Conservation (phyloP, 2,113 vertebrate species). For the Choloepus hoffmanni region DNA sequence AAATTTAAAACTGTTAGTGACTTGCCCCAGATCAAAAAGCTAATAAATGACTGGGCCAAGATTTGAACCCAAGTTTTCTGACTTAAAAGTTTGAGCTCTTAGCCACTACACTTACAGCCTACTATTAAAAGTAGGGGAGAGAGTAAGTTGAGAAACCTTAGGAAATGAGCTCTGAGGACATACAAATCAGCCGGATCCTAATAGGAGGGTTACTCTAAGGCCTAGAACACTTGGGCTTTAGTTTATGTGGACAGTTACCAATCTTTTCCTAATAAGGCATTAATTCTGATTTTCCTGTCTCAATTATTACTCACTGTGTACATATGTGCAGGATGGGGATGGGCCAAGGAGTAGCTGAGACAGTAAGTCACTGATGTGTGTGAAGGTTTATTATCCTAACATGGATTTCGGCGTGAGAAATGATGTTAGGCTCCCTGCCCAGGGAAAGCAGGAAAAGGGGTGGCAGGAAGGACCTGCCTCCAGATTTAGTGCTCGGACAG, state of each 20-base stretch:
- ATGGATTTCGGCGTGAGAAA: background rate
- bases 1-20: background rate
- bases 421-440: background rate
- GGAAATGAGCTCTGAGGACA: background rate
- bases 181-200: background rate
- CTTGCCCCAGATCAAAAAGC: background rate
- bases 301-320: background rate
- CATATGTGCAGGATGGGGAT: background rate
- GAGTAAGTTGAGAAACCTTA: background rate
- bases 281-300: background rate
- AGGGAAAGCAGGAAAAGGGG: background rate
- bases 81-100: background rate
- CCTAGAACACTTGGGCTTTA: background rate
- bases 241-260: background rate
- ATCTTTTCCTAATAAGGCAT: background rate
- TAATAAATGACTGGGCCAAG: background rate
- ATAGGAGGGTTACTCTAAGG: background rate
- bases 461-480: background rate
- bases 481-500: background rate
- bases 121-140: background rate
- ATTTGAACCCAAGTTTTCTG: background rate
- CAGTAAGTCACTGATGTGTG: background rate
- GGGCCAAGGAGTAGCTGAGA: background rate
- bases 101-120: background rate
- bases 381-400: background rate